phyloP scores from a whole-genome alignment of 1,140 invertebrate species.

The Atta texana region DNA sequence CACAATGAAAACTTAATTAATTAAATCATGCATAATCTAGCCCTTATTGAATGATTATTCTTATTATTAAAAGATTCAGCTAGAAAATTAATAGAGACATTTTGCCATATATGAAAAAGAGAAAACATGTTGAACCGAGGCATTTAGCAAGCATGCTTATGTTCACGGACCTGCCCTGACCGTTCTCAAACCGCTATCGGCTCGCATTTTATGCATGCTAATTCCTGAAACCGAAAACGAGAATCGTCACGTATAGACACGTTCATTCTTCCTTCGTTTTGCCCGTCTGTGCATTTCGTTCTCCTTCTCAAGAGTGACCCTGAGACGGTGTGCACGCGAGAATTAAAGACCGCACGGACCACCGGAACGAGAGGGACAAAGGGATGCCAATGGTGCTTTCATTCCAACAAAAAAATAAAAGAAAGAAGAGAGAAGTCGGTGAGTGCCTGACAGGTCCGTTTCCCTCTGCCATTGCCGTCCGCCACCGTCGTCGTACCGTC shows the following conservation, averaged over 20 bases:
- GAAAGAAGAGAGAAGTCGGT: neutral
- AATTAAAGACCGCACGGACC: conserved; percentile 65
- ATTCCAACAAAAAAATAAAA: conserved; percentile 29
- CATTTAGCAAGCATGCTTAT: neutral
- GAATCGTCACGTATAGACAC: conserved; percentile 29
- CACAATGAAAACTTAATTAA: neutral
- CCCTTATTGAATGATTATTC: neutral
- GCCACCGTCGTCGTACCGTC: neutral
- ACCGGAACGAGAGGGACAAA: conserved; percentile 66
- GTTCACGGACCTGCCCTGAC: conserved; percentile 3
- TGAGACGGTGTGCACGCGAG: conserved; percentile 60
- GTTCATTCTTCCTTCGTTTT: conserved; percentile 11
- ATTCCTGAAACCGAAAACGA: conserved; percentile 46
- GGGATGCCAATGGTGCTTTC: conserved; percentile 65
- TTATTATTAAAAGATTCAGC: neutral
- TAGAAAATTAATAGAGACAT: conserved; percentile 24
- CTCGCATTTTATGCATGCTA: conserved; percentile 25
- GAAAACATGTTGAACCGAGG: neutral
- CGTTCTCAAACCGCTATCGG: conserved; percentile 46
- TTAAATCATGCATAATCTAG: neutral
- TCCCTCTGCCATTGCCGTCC: neutral
- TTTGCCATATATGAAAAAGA: neutral
- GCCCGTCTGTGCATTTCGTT: neutral
- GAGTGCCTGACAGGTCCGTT: conserved; percentile 26
- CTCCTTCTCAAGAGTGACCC: conserved; percentile 58